Base-by-base conservation (phyloP, 2,113 vertebrate species). In the Acanthisitta chloris region DNA sequence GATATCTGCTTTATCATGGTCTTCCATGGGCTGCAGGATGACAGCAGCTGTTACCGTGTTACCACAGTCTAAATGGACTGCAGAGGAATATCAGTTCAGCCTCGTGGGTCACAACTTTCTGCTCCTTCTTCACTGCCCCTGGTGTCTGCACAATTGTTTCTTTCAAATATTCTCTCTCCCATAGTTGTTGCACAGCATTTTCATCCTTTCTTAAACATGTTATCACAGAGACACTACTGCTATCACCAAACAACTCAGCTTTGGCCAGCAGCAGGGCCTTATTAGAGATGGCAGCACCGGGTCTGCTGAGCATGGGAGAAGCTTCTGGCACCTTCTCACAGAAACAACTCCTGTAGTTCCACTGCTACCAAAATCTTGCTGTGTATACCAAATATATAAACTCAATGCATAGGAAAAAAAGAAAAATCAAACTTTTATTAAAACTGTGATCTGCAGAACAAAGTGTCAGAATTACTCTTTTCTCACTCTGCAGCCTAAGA, bases 231-330 rank as follows among this genome's bases (percentile, higher is more conserved):
- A 10, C 3, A 4, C 13, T 18, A 28, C 7, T 58, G 49, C 14
- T 7, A 1, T 23, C 1, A 1, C 1, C 14, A 12, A 10, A 6
- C 6, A 19, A 3, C 14, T 86, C 29, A 8, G 36, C 8, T 46
- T 61, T 55, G 11, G 26, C 8, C 17, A 42, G 46, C 2, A 6
- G 16, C 3, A 6, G 11, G 34, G 49, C 21, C 5, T 8, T 25
- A 29, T 17, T 42, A 46, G 18, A 72, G 36, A 9, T 1, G 5
- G 31, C 26, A n/a, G 21, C 8, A 19, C 6, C 36, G n/a, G 8
- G 15, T 77, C 21, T 78, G 19, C 46, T 10, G 12, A n/a, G 38
- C 23, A 38, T 18, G 4, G 10, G 6, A 2, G 3, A 14, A 57
- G 24, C 38, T 61, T 79, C 8, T 65, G 38, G 6, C 17, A 61